These are phyloP conservation scores for Drepana falcataria DNA, from an alignment of 2,888 invertebrate genomes.

Conservation along the genomic window DNA sequence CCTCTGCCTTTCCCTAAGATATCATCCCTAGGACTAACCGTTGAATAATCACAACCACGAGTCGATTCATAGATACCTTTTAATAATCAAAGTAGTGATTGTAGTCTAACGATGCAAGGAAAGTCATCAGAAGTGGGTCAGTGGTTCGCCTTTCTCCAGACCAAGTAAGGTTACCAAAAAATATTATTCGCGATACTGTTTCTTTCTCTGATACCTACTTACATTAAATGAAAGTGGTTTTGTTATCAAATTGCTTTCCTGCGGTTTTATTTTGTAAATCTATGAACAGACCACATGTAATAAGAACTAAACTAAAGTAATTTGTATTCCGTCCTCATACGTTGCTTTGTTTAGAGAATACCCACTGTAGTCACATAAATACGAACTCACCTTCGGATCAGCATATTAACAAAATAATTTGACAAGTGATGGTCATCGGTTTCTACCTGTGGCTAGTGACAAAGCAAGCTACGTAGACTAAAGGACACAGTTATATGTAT, in stretches of 20 bases:
- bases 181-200: conserved; percentile 33
- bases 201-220: conserved; percentile 22
- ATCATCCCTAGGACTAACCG: no score
- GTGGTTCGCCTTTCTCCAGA: conserved; percentile 35
- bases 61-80: no score
- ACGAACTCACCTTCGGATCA: conserved; percentile 1
- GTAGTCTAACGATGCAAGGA: conserved; percentile 52
- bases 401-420: neutral
- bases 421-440: no score
- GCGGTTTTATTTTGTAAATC: conserved; percentile 14
- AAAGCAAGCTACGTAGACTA: no score
- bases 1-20: no score
- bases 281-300: neutral
- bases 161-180: conserved; percentile 5
- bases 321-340: neutral
- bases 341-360: neutral
- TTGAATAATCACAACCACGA: no score
- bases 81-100: conserved; percentile 6
- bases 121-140: conserved; percentile 58
- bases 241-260: conserved; percentile 21
- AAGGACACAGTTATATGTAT: no score
- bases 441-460: no score
- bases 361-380: neutral
- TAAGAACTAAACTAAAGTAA: conserved; percentile 2
- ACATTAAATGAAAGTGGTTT: conserved; percentile 31